These are phyloP conservation scores for Drosophila sucinea DNA, from an alignment of 1,140 invertebrate genomes.

Conservation along the genomic window DNA sequence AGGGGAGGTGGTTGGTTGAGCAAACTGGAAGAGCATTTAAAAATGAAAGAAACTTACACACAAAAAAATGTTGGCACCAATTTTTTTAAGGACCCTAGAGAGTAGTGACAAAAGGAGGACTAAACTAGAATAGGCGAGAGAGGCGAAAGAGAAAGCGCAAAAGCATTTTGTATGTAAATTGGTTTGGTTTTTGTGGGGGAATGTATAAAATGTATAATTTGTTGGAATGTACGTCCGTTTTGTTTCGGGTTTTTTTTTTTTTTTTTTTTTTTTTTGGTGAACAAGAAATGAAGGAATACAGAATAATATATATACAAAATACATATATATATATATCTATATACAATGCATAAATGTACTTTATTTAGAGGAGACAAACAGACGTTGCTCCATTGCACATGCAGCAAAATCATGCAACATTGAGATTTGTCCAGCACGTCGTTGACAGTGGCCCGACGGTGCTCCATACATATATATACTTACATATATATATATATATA, in stretches of 20 bases:
- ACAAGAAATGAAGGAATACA: slow-evolving; percentile 51
- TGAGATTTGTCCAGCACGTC: slow-evolving; percentile 77
- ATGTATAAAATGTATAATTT: slow-evolving; percentile 12
- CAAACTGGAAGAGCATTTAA: slow-evolving; percentile 45
- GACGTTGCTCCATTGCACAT: slow-evolving; percentile 14
- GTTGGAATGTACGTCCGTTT: slow-evolving; percentile 35
- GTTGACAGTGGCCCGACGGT: slow-evolving; percentile 37
- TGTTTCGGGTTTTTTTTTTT: background rate
- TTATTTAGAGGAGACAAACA: slow-evolving; percentile 42
- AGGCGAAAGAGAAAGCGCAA: slow-evolving; percentile 13
- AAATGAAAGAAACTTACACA: slow-evolving; percentile 28
- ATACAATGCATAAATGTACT: slow-evolving; percentile 72
- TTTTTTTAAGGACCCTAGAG: slow-evolving; percentile 50
- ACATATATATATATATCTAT: slow-evolving; percentile 53
- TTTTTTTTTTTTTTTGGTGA: slow-evolving; percentile 48
- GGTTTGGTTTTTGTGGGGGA: slow-evolving; percentile 13
- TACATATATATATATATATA: slow-evolving; percentile 20
- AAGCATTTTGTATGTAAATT: slow-evolving; percentile 73
- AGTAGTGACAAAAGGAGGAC: slow-evolving; percentile 15
- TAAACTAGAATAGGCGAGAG: slow-evolving; percentile 17
- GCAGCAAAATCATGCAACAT: slow-evolving; percentile 77
- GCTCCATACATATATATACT: slow-evolving; percentile 30
- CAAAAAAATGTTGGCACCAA: slow-evolving; percentile 50
- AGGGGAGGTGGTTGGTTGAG: slow-evolving; percentile 4
- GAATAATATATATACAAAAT: slow-evolving; percentile 58